Base-by-base conservation (phyloP, 2,113 vertebrate species). In the Trochalopteron elliotii region DNA sequence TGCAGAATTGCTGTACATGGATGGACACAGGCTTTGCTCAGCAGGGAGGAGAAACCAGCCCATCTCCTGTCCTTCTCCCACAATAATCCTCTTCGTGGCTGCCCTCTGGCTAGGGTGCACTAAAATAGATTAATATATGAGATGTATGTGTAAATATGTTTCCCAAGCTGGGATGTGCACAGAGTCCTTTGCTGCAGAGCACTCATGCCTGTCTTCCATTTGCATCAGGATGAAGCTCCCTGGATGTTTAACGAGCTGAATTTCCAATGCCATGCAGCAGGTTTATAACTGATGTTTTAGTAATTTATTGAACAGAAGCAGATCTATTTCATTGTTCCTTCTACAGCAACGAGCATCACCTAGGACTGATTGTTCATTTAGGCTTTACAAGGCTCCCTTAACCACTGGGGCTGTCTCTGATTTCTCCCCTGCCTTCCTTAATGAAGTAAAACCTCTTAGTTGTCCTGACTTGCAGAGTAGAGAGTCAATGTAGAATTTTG, bases 61-160 rank as follows among this genome's bases (percentile, higher is more conserved):
- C 93, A 69, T 90, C 83, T 95, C 85, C 90, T 95, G 90, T 95
- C 96, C 96, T 97, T 95, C 83, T 95, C 64, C 85, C 33, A 83
- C 85, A 96, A 94, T 92, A 85, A 89, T 77, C 63, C 63, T 89
- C 83, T 78, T 61, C 77, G 97, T 94, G 83, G 94, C 95, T 97
- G 97, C 97, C 98, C 98, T 98, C 97, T 97, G 98, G 98, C 94
- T 95, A 98, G 98, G 98, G 97, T 97, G 89, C 95, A 89, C 91
- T 97, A 85, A 96, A 97, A 97, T 83, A 84, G 85, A 90, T 97
- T 98, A 98, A 97, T 98, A 97, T 98, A 98, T 98, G 97, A 92
- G 65, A 27, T 59, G 85, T 84, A 89, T 5, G 10, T 88, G 97
- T 86, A 97, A 96, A 96, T 90, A 87, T 33, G 74, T 87, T 94